Base-by-base conservation (phyloP, 2,797 vertebrate genomes). In the Gephyroberyx darwinii region DNA sequence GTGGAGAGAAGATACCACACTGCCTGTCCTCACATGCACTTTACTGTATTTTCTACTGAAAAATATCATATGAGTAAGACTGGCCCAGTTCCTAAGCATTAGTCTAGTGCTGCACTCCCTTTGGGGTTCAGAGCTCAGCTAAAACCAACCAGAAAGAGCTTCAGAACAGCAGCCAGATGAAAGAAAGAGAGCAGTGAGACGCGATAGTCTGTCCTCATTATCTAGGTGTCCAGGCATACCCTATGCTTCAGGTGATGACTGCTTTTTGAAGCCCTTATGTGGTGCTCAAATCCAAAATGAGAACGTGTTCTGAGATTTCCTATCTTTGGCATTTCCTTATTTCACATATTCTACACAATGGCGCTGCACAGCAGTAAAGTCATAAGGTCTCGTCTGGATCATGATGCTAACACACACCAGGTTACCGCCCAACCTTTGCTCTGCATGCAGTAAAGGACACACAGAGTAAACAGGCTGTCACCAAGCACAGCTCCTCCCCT, bases 51-150 rank as follows among this genome's bases (percentile, higher is more conserved):
- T 78, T 83, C 60, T 80, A 65, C 51, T 85, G 65, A 69, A 65
- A 86, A 43, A 85, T 77, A 73, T 75, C 82, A 86, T 88, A 72
- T 81, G 79, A 80, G 70, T 72, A 55, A 81, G 56, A 71, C 74
- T 88, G 86, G 84, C 86, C 75, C 30, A 20, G 20, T 83, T 90
- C 85, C 84, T 73, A 75, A 79, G 75, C 73, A 70, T 86, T 54
- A 77, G 76, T 82, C 86, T 76, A 80, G 71, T 71, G 71, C 61
- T 51, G 55, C 51, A 58, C 56, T 76, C 69, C 76, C 80, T 84
- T 87, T 84, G 74, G 82, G 79, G 71, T 89, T 75, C 56, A 8
- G 52, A 57, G 80, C 83, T 83, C 59, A 71, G 73, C 26, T 84
- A 87, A 80, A 85, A 87, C 83, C 74, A 86, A 81, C 72, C 85